A percentile compares a stretch with the other conserved stretches of the same genome.
Conservation (phyloP, 1,140 invertebrate genomes). For the Scaptomyza montana region DNA sequence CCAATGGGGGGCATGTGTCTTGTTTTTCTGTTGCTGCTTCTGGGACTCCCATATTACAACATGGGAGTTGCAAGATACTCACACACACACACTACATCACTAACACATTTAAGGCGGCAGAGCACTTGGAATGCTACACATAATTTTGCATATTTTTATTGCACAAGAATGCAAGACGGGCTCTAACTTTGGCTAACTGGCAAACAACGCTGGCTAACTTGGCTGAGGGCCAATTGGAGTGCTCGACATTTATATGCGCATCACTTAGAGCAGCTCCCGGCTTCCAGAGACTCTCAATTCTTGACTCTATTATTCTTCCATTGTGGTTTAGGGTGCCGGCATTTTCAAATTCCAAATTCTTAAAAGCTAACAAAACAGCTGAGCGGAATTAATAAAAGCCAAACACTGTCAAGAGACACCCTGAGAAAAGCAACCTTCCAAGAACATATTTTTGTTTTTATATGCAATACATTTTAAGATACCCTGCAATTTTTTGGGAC, state of each 20-base stretch:
- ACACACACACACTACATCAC: constrained; percentile 6
- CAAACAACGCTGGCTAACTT: constrained; percentile 1
- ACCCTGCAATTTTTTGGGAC: constrained; percentile 24
- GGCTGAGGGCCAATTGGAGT: constrained; percentile 61
- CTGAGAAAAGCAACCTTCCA: constrained; percentile 24
- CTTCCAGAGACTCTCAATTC: constrained; percentile 13
- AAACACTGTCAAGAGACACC: constrained; percentile 16
- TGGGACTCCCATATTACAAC: constrained; percentile 31
- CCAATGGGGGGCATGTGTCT: constrained; percentile 2
- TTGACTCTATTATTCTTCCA: constrained; percentile 1
- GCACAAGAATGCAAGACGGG: constrained; percentile 47
- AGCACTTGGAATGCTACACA: constrained; percentile 62
- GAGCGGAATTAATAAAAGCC: constrained; percentile 77
- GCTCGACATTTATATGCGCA: constrained; percentile 81
- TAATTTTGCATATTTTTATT: constrained; percentile 82
- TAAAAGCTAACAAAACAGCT: constrained; percentile 47
- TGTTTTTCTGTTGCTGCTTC: constrained; percentile 20
- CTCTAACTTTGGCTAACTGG: constrained; percentile 28
- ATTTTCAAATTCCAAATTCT: constrained; percentile 48
- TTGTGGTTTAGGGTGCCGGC: constrained; percentile 1
- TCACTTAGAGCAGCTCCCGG: constrained; percentile 56
- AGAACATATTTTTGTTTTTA: too few relatives aligned
- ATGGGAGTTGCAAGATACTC: constrained; percentile 37
- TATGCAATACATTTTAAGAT: neutral
- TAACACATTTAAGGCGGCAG: constrained; percentile 1